Evolutionary conservation across 2,113 vertebrate genomes (phyloP).

Genomic region (Cervus canadensis): DNA sequence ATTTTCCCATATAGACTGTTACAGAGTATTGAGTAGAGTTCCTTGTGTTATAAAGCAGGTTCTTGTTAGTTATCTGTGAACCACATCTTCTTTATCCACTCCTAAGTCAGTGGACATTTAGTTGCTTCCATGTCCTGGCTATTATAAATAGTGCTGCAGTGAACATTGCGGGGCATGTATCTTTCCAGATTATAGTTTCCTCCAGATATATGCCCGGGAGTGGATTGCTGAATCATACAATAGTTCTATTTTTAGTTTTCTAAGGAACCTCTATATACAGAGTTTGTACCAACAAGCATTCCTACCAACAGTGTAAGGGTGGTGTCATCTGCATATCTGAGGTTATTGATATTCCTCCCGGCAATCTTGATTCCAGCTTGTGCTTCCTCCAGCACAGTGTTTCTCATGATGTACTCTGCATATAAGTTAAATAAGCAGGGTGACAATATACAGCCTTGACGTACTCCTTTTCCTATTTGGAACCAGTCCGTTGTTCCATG

Average conservation of each 20-base stretch:
- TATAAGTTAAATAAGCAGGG: too few relatives aligned
- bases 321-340: too few relatives aligned
- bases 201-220: background rate
- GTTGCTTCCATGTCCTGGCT: background rate
- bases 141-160: background rate
- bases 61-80: background rate
- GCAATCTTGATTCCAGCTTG: too few relatives aligned
- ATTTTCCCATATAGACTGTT: background rate
- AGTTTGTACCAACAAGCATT: background rate
- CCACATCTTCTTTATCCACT: background rate
- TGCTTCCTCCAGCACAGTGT: too few relatives aligned
- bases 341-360: too few relatives aligned
- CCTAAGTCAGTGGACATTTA: background rate
- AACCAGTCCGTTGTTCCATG: too few relatives aligned
- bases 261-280: background rate
- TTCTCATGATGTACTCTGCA: too few relatives aligned
- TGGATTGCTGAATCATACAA: background rate
- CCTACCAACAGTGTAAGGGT: background rate
- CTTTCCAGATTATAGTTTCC: background rate
- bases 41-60: background rate
- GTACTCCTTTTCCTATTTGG: too few relatives aligned
- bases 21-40: background rate
- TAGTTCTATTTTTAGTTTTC: background rate
- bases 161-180: fast-evolving
- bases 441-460: too few relatives aligned